Conservation (phyloP, 2,888 invertebrate genomes). For the Agrochola lota region DNA sequence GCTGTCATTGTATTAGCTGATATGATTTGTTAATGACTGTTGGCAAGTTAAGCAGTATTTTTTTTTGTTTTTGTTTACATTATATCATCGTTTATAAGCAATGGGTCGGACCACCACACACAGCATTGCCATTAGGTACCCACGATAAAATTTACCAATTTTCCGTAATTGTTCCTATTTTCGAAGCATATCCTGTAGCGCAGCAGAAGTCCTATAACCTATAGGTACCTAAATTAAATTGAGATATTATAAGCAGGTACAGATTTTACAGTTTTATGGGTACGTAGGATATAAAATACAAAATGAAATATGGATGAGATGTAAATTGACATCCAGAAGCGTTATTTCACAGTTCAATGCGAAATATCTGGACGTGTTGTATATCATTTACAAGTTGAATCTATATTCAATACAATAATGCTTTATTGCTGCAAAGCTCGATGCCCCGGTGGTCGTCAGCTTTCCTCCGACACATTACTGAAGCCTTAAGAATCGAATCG, state of each 20-base stretch:
- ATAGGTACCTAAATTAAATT: too few relatives aligned
- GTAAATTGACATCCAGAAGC: slow-evolving; percentile 25
- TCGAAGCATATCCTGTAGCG: not conserved
- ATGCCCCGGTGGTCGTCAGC: slow-evolving; percentile 42
- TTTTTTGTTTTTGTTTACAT: slow-evolving; percentile 16
- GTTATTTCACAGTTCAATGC: slow-evolving; percentile 28
- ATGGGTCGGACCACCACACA: not conserved
- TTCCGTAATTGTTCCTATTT: too few relatives aligned
- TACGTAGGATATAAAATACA: slow-evolving; percentile 4
- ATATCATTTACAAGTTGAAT: slow-evolving; percentile 49
- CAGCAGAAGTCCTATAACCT: not conserved
- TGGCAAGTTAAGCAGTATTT: not conserved
- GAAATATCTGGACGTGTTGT: slow-evolving; percentile 22
- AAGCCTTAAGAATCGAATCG: slow-evolving; percentile 37
- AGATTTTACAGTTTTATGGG: not conserved
- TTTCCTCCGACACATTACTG: slow-evolving; percentile 41
- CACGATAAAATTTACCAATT: not conserved
- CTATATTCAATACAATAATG: slow-evolving; percentile 15
- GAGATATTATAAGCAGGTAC: not conserved
- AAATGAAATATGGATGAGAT: slow-evolving; percentile 24
- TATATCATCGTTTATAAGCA: not conserved
- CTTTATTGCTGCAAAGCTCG: slow-evolving; percentile 19
- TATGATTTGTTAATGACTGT: slow-evolving; percentile 36
- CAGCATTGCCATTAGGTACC: not conserved
- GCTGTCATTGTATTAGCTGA: slow-evolving; percentile 37